phyloP scores from a whole-genome alignment of 2,113 vertebrate genomes.

The Anolis carolinensis region DNA sequence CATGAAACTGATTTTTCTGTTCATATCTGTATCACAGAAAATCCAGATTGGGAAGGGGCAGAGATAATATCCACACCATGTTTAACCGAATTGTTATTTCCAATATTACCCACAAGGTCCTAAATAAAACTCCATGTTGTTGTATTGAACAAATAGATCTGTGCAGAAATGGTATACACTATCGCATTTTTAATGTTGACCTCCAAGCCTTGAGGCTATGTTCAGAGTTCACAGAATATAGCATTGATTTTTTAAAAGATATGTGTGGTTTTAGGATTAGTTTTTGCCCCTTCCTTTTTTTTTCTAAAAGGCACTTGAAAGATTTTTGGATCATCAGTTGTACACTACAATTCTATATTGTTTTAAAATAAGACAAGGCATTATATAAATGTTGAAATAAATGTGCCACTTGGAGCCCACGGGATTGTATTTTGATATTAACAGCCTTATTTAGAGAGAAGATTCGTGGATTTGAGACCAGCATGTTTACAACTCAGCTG shows the following conservation, averaged over 20 bases:
- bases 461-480: not conserved
- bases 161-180: slow-evolving; percentile 18
- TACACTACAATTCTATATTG: not conserved
- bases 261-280: not conserved
- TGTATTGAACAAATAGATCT: slow-evolving; percentile 14
- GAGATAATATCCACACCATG: not conserved
- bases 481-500: not conserved
- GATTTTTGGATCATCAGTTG: not conserved
- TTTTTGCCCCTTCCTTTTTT: not conserved
- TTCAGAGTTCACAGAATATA: slow-evolving; percentile 43
- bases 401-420: not conserved
- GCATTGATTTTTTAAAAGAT: slow-evolving; percentile 27
- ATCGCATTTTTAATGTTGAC: slow-evolving; percentile 29
- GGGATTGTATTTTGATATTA: not conserved
- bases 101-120: slow-evolving; percentile 24
- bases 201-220: slow-evolving; percentile 21
- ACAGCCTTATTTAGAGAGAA: not conserved
- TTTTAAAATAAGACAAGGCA: slow-evolving; percentile 28
- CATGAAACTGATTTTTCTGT: not conserved
- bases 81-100: not conserved
- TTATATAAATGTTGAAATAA: slow-evolving; percentile 21
- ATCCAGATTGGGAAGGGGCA: not conserved
- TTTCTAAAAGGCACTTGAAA: not conserved
- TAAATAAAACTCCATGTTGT: slow-evolving; percentile 2
- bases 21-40: slow-evolving; percentile 36